Base-by-base conservation (phyloP, 2,888 invertebrate species). In the Pseudococcus longispinus region DNA sequence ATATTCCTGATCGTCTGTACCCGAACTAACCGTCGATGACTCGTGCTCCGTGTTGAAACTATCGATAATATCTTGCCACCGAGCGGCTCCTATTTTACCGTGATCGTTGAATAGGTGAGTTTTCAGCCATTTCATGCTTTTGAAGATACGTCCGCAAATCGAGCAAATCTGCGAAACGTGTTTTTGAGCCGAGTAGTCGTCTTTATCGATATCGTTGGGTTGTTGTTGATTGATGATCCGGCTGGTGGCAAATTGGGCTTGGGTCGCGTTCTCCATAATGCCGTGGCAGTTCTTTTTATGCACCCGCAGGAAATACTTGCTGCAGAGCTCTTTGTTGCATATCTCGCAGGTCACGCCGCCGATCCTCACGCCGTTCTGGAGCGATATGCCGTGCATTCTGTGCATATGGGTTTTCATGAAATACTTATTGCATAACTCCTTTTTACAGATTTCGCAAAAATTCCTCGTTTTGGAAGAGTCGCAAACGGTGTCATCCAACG, bases 361-460 rank as follows among this genome's bases (percentile, higher is more conserved):
- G 60, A 97, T 95, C 91, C 96, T 96, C 51, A 97, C 95, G 26
- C 96, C 97, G 90, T 96, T 96, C 91, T 97, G 97, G 84, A 97
- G 95, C 90, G 97, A 96, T 89, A 97, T 97, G 77, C 97, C 97
- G 91, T 97, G 99, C 97, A 99, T 98, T 90, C 98, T 95, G 90
- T 98, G 95, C 97, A 98, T 98, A 92, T 99, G 99, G 1, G 98
- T 99, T 91, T 98, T 97, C 95, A 99, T 97, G 91, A 99, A 99
- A 91, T 99, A 99, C 91, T 99, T 99, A 92, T 99, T 99, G 92
- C 99, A 99, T 89, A 99, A 92, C 92, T 99, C 98, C 91, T 98
- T 98, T 92, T 98, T 98, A 92, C 98, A 98, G 88, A 98, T 97
- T 91, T 98, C 98, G 91, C 98, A 98, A 91, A 97, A 97, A 90